Conservation (phyloP, 2,888 invertebrate genomes). For the Hydropsyche betteni region DNA sequence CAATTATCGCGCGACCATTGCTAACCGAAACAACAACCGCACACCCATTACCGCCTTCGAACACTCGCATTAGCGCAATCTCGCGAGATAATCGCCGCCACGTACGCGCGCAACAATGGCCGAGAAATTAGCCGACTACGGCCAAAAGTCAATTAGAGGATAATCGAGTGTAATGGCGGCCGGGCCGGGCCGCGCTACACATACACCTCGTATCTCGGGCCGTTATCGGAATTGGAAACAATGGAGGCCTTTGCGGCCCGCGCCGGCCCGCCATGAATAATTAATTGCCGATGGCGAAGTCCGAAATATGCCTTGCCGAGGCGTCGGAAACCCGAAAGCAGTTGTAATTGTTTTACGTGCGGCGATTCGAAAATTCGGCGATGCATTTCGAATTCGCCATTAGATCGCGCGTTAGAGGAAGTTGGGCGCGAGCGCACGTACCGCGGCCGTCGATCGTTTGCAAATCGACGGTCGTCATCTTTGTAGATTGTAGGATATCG, state of each 20-base stretch:
- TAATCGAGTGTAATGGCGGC: constrained; percentile 22
- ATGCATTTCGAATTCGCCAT: constrained; percentile 25
- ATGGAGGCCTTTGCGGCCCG: constrained; percentile 15
- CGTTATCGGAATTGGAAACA: constrained; percentile 34
- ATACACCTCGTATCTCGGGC: constrained; percentile 11
- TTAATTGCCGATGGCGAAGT: not conserved
- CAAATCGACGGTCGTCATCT: constrained; percentile 13
- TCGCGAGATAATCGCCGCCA: constrained; percentile 15
- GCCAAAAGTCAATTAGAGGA: constrained; percentile 27
- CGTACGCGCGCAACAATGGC: constrained; percentile 21
- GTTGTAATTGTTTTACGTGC: constrained; percentile 29
- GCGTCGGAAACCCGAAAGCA: constrained; percentile 14
- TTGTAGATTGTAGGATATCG: not conserved
- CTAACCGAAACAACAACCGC: too few relatives aligned
- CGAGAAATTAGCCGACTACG: constrained; percentile 26
- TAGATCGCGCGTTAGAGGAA: not conserved
- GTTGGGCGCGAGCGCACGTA: not conserved
- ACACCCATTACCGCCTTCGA: not conserved
- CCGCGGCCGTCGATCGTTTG: not conserved
- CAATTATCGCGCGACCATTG: not conserved
- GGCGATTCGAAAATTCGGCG: not conserved
- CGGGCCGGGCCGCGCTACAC: not conserved
- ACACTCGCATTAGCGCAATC: constrained; percentile 21
- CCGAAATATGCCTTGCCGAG: not conserved
- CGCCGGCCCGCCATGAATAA: constrained; percentile 11